phyloP scores from a whole-genome alignment of 2,113 vertebrate species.

The Mola mola region DNA sequence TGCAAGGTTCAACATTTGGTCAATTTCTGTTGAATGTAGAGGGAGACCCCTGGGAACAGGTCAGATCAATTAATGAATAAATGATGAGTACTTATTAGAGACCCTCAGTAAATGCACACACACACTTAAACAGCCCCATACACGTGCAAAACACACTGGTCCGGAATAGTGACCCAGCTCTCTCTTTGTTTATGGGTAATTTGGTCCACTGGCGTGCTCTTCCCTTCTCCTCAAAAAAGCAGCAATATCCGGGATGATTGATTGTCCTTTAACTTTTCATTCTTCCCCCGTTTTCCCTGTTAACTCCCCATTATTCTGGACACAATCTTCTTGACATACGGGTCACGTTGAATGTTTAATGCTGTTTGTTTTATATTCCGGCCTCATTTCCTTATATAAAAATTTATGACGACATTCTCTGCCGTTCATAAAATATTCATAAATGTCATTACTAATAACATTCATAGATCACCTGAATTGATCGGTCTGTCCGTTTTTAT shows the following conservation, averaged over 20 bases:
- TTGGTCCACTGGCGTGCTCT: constrained; percentile 50
- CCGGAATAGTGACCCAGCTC: too few relatives aligned
- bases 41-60: constrained; percentile 41
- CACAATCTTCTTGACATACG: constrained; percentile 72
- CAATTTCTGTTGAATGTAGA: too few relatives aligned
- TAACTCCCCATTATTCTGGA: constrained; percentile 63
- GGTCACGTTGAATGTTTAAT: constrained; percentile 83
- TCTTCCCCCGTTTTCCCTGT: constrained; percentile 38
- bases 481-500: constrained; percentile 82
- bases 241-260: constrained; percentile 44
- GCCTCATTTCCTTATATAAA: constrained; percentile 85
- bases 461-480: constrained; percentile 87
- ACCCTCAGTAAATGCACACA: not conserved
- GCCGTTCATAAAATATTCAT: constrained; percentile 87
- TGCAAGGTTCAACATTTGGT: constrained; percentile 6
- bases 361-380: constrained; percentile 87
- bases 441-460: constrained; percentile 88
- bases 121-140: too few relatives aligned
- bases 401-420: constrained; percentile 85
- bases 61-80: constrained; percentile 64
- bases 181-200: too few relatives aligned
- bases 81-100: constrained; percentile 56
- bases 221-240: constrained; percentile 31
- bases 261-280: constrained; percentile 47
- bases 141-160: too few relatives aligned